Percentiles rank a stretch among this genome's conserved stretches.
Conservation (phyloP, 2,888 invertebrate species). For the Orgyia antiqua region DNA sequence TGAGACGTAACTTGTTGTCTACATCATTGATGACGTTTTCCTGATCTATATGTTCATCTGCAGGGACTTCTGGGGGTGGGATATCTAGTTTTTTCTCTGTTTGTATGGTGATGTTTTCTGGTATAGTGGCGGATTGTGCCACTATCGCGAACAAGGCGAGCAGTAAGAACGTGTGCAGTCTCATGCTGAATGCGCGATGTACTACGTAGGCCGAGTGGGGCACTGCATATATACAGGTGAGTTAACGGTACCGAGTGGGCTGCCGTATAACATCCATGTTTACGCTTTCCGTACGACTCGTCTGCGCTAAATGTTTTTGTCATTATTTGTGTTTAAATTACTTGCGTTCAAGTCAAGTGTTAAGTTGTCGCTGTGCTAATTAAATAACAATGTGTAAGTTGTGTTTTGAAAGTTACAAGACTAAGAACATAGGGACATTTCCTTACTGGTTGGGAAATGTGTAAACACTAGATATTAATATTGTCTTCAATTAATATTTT, state of each 20-base stretch:
- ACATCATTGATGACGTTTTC: conserved; percentile 37
- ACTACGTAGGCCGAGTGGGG: conserved; percentile 42
- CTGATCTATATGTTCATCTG: conserved; percentile 37
- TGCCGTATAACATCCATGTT: conserved; percentile 35
- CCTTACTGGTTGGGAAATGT: no score
- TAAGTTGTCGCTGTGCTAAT: no score
- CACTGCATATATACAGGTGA: conserved; percentile 54
- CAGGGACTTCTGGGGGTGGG: conserved; percentile 30
- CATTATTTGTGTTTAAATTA: conserved; percentile 60
- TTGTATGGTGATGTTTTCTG: conserved; percentile 17
- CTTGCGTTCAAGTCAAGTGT: no score
- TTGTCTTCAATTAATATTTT: no score
- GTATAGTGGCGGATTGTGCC: conserved; percentile 52
- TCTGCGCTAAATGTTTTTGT: conserved; percentile 54
- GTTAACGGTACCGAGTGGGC: conserved; percentile 56
- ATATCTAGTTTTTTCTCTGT: conserved; percentile 21
- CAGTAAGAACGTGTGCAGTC: conserved; percentile 49
- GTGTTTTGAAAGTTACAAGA: no score
- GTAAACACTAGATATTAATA: no score
- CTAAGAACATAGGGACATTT: no score
- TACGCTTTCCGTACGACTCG: conserved; percentile 38
- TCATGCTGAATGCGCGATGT: conserved; percentile 52
- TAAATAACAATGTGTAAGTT: no score
- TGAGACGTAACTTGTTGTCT: conserved; percentile 42
- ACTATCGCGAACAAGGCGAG: conserved; percentile 44